Evolutionary conservation across 2,113 vertebrate genomes (phyloP).

Genomic region (Eidolon helvum): DNA sequence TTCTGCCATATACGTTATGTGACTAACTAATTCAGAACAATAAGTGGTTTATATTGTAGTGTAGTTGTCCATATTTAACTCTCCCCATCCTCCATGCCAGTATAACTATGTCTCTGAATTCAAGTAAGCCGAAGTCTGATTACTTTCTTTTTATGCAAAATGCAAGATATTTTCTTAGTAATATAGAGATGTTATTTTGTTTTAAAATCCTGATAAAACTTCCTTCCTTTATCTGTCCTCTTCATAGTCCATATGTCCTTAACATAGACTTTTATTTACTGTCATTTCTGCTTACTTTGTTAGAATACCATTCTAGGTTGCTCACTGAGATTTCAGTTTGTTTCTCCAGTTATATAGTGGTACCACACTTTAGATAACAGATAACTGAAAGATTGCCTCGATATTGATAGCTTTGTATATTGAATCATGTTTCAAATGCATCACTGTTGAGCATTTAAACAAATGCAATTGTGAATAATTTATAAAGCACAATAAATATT

Average conservation of each 20-base stretch:
- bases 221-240: neutral
- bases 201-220: conserved; percentile 18
- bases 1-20: neutral
- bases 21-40: neutral
- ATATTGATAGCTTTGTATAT: neutral
- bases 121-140: neutral
- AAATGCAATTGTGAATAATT: conserved; percentile 48
- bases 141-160: neutral
- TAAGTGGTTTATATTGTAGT: neutral
- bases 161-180: neutral
- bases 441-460: neutral
- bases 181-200: neutral
- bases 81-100: neutral
- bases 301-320: neutral
- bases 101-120: neutral
- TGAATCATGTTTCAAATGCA: conserved; percentile 8
- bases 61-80: neutral
- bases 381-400: neutral
- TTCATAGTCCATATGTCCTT: neutral
- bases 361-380: neutral
- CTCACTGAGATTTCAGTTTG: neutral
- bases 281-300: neutral
- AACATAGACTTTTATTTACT: neutral
- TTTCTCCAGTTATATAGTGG: neutral
- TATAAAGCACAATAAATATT: conserved; percentile 41